Evolutionary conservation across 2,797 vertebrate genomes (phyloP), one percentile per base, ranked within the genome.

Genomic region (Perdix hodgsoniae): DNA sequence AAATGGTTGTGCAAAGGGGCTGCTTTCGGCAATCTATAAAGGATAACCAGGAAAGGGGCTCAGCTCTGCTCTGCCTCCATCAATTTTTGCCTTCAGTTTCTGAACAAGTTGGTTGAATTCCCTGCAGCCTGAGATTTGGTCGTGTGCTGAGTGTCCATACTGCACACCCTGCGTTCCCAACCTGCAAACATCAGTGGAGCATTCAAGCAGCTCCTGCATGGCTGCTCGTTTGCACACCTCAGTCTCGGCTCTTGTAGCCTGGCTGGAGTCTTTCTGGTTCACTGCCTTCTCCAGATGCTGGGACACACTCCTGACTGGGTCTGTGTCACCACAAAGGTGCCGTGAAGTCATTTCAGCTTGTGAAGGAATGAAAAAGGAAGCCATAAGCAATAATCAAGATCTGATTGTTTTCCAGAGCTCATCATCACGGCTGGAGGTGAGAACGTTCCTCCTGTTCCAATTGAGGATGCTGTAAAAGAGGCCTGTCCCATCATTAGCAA

Each of bases 351-450:
- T 24, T 79, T 69, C 16, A 33, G 56, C 1, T 0, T 40, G 44
- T 52, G 37, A 57, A 80, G 88, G 69, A 67, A 50, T 9, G 15
- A 40, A 71, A 72, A 24, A 9, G 14, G 50, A 72, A 71, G n/a
- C 65, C 77, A 26, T 22, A 14, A 47, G 69, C 10, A 3, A 19
- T 83, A 67, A 93, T 49, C 19, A 18, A 24, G 61, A 8, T 27
- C 14, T 56, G 69, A 8, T 52, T 84, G 10, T 84, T 27, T 96
- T 96, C 44, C 95, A 99, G 99, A 99, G 97, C 97, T 99, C 65
- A 99, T 99, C 96, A 99, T 99, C 97, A 99, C 98, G 0, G 98
- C 99, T 0, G 98, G 98, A 9, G 99, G 99, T 1, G 99, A 99
- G 94, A 99, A 99, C 26, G 81, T 99, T 44, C 97, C 98, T 23